Conservation (phyloP, 2,797 vertebrate species). For the Coccyzus lansbergi region DNA sequence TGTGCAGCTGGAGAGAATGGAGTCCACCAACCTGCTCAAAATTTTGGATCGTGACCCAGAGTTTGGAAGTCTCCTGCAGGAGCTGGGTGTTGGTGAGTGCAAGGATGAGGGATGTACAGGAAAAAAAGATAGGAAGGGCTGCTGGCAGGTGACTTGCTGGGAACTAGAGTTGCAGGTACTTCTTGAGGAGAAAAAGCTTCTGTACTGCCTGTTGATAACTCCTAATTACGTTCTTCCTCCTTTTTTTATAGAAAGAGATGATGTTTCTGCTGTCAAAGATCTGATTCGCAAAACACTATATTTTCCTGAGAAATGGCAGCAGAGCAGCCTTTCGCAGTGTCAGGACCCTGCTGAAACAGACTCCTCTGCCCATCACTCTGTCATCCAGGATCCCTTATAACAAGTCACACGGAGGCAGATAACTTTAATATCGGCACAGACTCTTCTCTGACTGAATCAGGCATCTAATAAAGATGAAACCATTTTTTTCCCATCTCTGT, state of each 20-base stretch:
- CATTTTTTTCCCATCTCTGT: not conserved
- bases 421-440: not conserved
- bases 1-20: conserved; percentile 94
- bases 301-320: conserved; percentile 68
- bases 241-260: conserved; percentile 79
- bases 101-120: not conserved
- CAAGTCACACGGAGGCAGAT: not conserved
- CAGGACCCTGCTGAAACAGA: conserved; percentile 42
- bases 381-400: not conserved
- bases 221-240: not conserved
- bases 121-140: not conserved
- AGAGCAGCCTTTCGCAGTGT: conserved; percentile 1
- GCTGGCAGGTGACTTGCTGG: not conserved
- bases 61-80: conserved; percentile 79
- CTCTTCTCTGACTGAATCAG: not conserved
- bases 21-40: conserved; percentile 91
- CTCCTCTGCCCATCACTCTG: not conserved
- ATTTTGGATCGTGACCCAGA: conserved; percentile 86
- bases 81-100: conserved; percentile 87
- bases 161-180: not conserved
- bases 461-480: not conserved
- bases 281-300: conserved; percentile 88
- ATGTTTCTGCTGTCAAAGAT: conserved; percentile 78
- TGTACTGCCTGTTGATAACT: not conserved
- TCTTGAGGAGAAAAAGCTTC: not conserved